These are phyloP conservation scores for Exephanes ischioxanthus DNA, from an alignment of 2,888 invertebrate species.

Conservation along the genomic window DNA sequence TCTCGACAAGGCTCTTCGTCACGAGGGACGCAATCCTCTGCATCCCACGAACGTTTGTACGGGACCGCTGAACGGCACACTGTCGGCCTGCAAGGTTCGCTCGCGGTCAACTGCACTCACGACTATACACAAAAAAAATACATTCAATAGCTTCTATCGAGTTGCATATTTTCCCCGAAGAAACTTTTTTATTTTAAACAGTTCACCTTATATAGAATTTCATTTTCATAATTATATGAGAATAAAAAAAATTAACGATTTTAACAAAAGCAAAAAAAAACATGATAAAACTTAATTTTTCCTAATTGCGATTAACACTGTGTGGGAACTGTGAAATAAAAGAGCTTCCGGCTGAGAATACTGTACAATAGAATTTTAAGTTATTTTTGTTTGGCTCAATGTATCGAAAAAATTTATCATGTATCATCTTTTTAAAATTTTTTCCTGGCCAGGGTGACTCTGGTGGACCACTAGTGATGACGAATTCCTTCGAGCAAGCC, in stretches of 20 bases:
- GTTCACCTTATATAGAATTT: no score
- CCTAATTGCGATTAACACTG: background rate
- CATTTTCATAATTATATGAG: no score
- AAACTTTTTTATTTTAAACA: slow-evolving; percentile 6
- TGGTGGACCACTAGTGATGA: slow-evolving; percentile 81
- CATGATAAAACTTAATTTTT: background rate
- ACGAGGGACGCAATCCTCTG: slow-evolving; percentile 74
- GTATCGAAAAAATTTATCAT: background rate
- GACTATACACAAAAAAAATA: slow-evolving; percentile 2
- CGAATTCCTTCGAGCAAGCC: slow-evolving; percentile 74
- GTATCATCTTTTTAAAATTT: background rate
- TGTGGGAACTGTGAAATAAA: background rate
- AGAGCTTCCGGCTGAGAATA: background rate
- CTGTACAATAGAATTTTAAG: background rate
- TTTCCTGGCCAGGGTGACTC: slow-evolving; percentile 81
- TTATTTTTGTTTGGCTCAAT: background rate
- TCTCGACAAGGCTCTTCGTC: slow-evolving; percentile 65
- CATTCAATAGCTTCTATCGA: background rate
- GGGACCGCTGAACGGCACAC: slow-evolving; percentile 73
- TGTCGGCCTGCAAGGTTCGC: slow-evolving; percentile 75
- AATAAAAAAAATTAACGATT: no score
- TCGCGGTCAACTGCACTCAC: background rate
- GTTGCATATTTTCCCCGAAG: background rate
- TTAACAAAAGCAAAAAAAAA: no score
- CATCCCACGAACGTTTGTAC: slow-evolving; percentile 77